A percentile compares a stretch with the other conserved stretches of the same genome.
Conservation (phyloP, 2,113 vertebrate species). For the Setophaga kirtlandii region DNA sequence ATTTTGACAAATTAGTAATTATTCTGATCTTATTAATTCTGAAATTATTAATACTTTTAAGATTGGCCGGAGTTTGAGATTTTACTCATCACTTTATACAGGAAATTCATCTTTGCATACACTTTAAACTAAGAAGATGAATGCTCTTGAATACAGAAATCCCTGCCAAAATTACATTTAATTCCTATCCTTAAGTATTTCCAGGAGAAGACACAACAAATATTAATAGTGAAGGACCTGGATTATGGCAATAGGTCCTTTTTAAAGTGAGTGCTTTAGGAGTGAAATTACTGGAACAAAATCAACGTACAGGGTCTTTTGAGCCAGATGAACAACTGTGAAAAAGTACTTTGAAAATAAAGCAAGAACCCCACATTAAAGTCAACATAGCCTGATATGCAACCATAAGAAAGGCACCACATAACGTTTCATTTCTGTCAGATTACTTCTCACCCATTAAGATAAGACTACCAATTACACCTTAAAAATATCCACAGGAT, state of each 20-base stretch:
- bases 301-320: background rate
- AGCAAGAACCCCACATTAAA: background rate
- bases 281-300: background rate
- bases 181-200: background rate
- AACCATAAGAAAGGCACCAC: background rate
- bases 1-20: background rate
- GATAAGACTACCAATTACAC: background rate
- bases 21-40: background rate
- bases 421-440: background rate
- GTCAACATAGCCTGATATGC: background rate
- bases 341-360: background rate
- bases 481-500: background rate
- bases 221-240: background rate
- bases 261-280: background rate
- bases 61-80: background rate
- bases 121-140: background rate
- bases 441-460: background rate
- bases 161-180: background rate
- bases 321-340: background rate
- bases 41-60: background rate
- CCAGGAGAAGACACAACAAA: background rate
- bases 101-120: background rate
- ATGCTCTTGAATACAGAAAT: background rate
- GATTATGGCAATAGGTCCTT: background rate
- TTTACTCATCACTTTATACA: background rate